Evolutionary conservation across 2,888 invertebrate species (phyloP).

Genomic region (Nemotelus nigrinus): DNA sequence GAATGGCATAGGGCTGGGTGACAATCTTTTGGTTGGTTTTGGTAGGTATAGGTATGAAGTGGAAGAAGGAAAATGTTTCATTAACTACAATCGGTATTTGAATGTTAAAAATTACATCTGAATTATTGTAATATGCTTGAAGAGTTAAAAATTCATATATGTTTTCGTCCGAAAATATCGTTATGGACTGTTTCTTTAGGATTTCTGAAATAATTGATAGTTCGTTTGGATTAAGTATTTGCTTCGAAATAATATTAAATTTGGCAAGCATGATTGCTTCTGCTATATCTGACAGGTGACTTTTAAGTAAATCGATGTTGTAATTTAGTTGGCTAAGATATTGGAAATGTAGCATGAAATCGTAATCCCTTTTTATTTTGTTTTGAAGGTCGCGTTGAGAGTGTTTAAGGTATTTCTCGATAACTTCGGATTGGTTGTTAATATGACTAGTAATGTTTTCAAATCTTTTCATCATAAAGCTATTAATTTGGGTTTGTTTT

Average conservation of each 20-base stretch:
- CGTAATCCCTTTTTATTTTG: slow-evolving; percentile 7
- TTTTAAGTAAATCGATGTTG: slow-evolving; percentile 34
- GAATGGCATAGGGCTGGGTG: no score
- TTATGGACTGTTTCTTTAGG: slow-evolving; percentile 16
- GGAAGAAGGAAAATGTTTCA: no score
- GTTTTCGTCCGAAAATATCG: slow-evolving; percentile 33
- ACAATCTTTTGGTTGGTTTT: no score
- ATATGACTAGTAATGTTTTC: slow-evolving; percentile 39
- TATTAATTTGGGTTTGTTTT: slow-evolving; percentile 19
- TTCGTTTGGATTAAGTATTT: slow-evolving; percentile 39
- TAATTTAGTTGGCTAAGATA: slow-evolving; percentile 33
- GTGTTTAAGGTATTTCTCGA: no score
- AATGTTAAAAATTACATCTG: slow-evolving; percentile 34
- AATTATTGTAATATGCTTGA: slow-evolving; percentile 18
- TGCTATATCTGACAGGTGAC: slow-evolving; percentile 26
- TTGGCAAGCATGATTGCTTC: slow-evolving; percentile 42
- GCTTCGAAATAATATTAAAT: slow-evolving; percentile 44
- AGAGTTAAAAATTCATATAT: slow-evolving; percentile 32
- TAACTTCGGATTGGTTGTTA: slow-evolving; percentile 24
- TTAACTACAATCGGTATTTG: slow-evolving; percentile 32
- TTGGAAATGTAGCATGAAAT: slow-evolving; percentile 18
- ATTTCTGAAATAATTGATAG: background rate
- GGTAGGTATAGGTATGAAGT: no score
- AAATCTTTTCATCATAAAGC: slow-evolving; percentile 35
- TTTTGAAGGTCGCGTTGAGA: no score